phyloP scores from a whole-genome alignment of 2,797 vertebrate genomes.

The Halcyon smyrnensis region DNA sequence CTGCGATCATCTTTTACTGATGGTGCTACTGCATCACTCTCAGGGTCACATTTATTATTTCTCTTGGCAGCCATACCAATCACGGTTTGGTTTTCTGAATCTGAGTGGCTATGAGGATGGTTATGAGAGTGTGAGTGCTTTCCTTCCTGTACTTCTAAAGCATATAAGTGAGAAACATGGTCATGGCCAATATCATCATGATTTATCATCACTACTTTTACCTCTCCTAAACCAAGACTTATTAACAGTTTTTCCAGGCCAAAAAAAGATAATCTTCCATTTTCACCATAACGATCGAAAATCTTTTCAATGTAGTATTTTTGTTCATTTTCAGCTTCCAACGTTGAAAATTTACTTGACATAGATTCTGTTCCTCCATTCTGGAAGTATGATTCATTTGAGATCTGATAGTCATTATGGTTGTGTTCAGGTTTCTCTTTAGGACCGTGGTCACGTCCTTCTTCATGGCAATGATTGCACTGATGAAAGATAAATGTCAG shows the following conservation, averaged over 20 bases:
- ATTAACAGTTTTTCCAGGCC: conserved; percentile 92
- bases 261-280: conserved; percentile 89
- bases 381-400: conserved; percentile 82
- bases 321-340: conserved; percentile 87
- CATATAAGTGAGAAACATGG: conserved; percentile 92
- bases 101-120: conserved; percentile 69
- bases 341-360: conserved; percentile 69
- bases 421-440: conserved; percentile 53
- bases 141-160: conserved; percentile 89
- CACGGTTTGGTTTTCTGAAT: conserved; percentile 76
- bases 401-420: conserved; percentile 87
- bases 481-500: conserved; percentile 95
- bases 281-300: conserved; percentile 90
- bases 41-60: conserved; percentile 70
- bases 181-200: conserved; percentile 95
- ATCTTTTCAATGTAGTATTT: conserved; percentile 93
- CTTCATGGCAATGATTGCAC: conserved; percentile 89
- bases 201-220: conserved; percentile 88
- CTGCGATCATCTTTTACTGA: conserved; percentile 63
- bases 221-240: conserved; percentile 92
- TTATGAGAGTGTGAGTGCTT: conserved; percentile 83
- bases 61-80: conserved; percentile 56
- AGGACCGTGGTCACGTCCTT: conserved; percentile 79
- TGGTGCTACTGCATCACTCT: conserved; percentile 56
- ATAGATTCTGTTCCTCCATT: conserved; percentile 58